Evolutionary conservation across 2,797 vertebrate genomes (phyloP).

Genomic region (Eulemur rubriventer): DNA sequence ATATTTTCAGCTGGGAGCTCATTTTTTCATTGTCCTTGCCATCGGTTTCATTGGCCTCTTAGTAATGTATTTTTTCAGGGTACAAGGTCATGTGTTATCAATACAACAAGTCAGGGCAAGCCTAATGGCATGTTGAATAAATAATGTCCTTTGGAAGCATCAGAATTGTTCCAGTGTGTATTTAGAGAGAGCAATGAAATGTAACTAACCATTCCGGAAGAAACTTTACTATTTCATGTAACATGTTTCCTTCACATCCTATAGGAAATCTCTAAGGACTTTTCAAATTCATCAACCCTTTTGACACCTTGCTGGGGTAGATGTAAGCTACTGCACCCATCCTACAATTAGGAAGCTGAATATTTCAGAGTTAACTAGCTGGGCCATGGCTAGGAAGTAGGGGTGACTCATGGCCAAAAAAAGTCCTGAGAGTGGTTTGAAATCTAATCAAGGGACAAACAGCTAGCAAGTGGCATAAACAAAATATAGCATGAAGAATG

Average conservation of each 20-base stretch:
- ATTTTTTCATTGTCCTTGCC: constrained; percentile 35
- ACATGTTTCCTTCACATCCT: constrained; percentile 15
- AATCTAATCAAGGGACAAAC: background rate
- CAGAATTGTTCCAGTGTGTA: constrained; percentile 44
- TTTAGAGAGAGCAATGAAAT: constrained; percentile 63
- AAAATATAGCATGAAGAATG: background rate
- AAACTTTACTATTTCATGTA: constrained; percentile 54
- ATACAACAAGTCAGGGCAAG: constrained; percentile 13
- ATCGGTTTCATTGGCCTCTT: constrained; percentile 29
- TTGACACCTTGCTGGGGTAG: background rate
- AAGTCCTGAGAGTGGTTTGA: background rate
- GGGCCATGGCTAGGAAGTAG: background rate
- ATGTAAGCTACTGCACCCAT: background rate
- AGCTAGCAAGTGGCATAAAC: background rate
- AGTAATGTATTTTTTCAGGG: constrained; percentile 41
- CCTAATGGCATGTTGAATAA: constrained; percentile 57
- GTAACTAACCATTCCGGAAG: background rate
- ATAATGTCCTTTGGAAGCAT: constrained; percentile 56
- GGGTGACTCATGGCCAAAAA: background rate
- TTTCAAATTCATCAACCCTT: constrained; percentile 46
- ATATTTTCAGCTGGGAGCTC: constrained; percentile 20
- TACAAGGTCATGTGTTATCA: constrained; percentile 57
- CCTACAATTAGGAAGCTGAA: background rate
- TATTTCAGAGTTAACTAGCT: background rate
- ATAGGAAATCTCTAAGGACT: constrained; percentile 34